These are phyloP conservation scores for Halcyon malimbica DNA, from an alignment of 2,113 vertebrate species.

Conservation along the genomic window DNA sequence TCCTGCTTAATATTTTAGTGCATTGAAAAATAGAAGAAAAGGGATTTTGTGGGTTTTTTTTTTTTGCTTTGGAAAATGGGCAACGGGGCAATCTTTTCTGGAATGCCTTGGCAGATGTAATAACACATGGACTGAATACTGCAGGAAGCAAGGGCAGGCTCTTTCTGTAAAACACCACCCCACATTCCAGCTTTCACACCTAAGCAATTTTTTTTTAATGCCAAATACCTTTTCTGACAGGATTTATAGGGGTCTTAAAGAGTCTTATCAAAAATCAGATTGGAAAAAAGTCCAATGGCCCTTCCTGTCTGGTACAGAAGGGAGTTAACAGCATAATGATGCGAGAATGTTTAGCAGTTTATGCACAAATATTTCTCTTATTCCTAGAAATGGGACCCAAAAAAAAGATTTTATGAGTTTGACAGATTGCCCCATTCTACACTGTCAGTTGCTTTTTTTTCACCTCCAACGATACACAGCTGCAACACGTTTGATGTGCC, in stretches of 20 bases:
- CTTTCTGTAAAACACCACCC: background rate
- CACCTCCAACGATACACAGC: background rate
- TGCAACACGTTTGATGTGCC: constrained; percentile 19
- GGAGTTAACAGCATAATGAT: background rate
- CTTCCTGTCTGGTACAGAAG: constrained; percentile 24
- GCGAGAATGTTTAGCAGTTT: background rate
- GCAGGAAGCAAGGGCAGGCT: background rate
- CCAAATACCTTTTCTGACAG: constrained; percentile 22
- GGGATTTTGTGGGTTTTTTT: background rate
- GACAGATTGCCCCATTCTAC: constrained; percentile 1
- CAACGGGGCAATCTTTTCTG: background rate
- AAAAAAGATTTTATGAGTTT: background rate
- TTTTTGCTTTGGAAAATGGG: constrained; percentile 8
- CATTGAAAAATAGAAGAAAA: background rate
- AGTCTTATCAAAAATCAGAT: constrained; percentile 3
- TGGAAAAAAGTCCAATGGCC: background rate
- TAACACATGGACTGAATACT: background rate
- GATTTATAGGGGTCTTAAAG: background rate
- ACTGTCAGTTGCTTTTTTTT: background rate
- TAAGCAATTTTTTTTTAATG: background rate
- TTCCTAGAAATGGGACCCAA: constrained; percentile 1
- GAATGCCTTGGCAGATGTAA: background rate
- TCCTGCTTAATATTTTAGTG: background rate
- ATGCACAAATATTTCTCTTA: constrained; percentile 21
- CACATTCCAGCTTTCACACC: background rate